Conservation (phyloP, 2,888 invertebrate genomes). For the Microplitis manilae region DNA sequence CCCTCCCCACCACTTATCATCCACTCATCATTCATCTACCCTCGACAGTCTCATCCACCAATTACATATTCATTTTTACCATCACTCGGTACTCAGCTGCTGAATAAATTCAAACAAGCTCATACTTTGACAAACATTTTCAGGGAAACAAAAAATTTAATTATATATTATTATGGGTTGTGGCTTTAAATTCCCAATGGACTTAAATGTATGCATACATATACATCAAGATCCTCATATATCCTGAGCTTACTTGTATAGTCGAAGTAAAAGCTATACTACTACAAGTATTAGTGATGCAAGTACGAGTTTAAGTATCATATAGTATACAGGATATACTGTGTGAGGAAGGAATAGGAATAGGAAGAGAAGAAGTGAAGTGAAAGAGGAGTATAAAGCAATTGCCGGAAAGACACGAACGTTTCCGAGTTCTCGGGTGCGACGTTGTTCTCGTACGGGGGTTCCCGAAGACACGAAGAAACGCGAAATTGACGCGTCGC, state of each 20-base stretch:
- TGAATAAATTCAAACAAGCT: too few relatives aligned
- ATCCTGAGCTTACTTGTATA: too few relatives aligned
- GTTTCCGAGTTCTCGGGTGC: slow-evolving; percentile 55
- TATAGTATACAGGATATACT: neutral
- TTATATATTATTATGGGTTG: too few relatives aligned
- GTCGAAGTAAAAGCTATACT: too few relatives aligned
- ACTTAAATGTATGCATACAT: too few relatives aligned
- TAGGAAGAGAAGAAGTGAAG: slow-evolving; percentile 30
- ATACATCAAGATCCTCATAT: too few relatives aligned
- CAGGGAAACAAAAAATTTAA: too few relatives aligned
- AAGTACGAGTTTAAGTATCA: neutral
- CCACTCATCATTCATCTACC: neutral
- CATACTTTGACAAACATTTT: too few relatives aligned
- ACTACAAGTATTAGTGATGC: too few relatives aligned
- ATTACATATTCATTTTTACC: neutral
- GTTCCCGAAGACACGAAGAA: slow-evolving; percentile 44
- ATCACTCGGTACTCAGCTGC: neutral
- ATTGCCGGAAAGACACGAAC: slow-evolving; percentile 59
- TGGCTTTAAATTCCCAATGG: too few relatives aligned
- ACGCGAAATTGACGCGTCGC: slow-evolving; percentile 57
- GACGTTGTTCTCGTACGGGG: slow-evolving; percentile 34
- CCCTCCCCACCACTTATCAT: neutral
- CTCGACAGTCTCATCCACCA: too few relatives aligned
- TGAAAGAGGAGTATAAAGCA: slow-evolving; percentile 36
- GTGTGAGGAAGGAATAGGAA: slow-evolving; percentile 37